A percentile compares a stretch with the other conserved stretches of the same genome.
These are phyloP conservation scores for Scomber japonicus DNA, from an alignment of 2,113 vertebrate species.

Conservation along the genomic window DNA sequence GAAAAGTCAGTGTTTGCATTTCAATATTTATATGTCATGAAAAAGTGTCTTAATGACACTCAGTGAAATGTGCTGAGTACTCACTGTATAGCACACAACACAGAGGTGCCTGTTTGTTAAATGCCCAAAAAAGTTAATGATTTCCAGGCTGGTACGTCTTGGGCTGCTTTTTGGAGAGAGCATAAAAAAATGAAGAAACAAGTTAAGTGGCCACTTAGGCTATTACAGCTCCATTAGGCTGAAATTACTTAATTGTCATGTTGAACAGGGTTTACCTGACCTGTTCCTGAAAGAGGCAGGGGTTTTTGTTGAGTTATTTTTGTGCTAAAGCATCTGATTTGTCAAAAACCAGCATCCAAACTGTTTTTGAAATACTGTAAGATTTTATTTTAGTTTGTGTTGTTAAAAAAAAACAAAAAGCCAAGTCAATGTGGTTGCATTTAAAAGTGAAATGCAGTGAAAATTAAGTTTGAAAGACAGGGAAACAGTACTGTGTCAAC, in stretches of 20 bases:
- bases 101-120: neutral
- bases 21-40: neutral
- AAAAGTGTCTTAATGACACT: neutral
- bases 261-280: neutral
- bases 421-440: no score
- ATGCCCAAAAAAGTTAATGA: neutral
- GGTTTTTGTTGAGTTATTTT: neutral
- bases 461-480: no score
- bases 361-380: no score
- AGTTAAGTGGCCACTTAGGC: conserved; percentile 27
- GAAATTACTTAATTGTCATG: neutral
- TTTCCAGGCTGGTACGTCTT: neutral
- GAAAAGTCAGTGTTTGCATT: neutral
- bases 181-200: conserved; percentile 13
- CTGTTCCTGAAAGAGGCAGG: neutral
- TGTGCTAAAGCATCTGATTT: no score
- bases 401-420: no score
- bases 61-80: neutral
- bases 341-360: no score
- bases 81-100: neutral
- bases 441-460: no score
- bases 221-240: conserved; percentile 29
- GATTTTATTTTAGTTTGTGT: no score
- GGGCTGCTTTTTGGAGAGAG: conserved; percentile 3
- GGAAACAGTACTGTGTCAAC: no score